Conservation (phyloP, 2,888 invertebrate genomes). For the Corbicula japonica region DNA sequence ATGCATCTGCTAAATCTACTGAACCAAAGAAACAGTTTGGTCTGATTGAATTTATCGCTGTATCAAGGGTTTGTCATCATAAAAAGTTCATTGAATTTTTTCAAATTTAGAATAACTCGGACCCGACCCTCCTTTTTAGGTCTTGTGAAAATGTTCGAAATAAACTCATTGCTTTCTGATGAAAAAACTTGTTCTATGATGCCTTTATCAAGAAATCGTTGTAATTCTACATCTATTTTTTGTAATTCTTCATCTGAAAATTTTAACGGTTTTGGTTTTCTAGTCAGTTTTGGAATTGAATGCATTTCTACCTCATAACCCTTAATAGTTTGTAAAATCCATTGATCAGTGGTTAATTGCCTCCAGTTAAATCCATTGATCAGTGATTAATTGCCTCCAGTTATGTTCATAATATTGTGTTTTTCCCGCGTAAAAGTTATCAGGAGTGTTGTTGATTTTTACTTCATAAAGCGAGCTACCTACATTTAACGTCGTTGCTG, state of each 20-base stretch:
- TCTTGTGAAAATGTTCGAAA: slow-evolving; percentile 38
- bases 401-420: neutral
- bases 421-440: slow-evolving; percentile 42
- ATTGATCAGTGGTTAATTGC: slow-evolving; percentile 34
- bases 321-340: slow-evolving; percentile 33
- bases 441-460: slow-evolving; percentile 20
- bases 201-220: slow-evolving; percentile 14
- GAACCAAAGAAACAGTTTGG: slow-evolving; percentile 30
- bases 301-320: slow-evolving; percentile 46
- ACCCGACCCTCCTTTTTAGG: slow-evolving; percentile 27
- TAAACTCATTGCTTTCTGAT: slow-evolving; percentile 24
- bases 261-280: slow-evolving; percentile 31
- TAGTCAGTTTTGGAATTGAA: slow-evolving; percentile 18
- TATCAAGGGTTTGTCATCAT: slow-evolving; percentile 1
- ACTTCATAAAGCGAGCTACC: too few relatives aligned
- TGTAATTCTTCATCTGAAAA: slow-evolving; percentile 18
- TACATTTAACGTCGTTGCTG: slow-evolving; percentile 2
- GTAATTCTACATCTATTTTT: slow-evolving; percentile 37
- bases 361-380: slow-evolving; percentile 5
- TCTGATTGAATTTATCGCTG: slow-evolving; percentile 13
- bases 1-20: slow-evolving; percentile 22
- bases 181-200: slow-evolving; percentile 33
- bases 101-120: slow-evolving; percentile 28
- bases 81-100: slow-evolving; percentile 15
- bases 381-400: slow-evolving; percentile 31